Percentiles rank a stretch among this genome's conserved stretches.
Evolutionary conservation across 2,888 invertebrate genomes (phyloP).

Genomic region (Sphaerolaimus hirsutus): DNA sequence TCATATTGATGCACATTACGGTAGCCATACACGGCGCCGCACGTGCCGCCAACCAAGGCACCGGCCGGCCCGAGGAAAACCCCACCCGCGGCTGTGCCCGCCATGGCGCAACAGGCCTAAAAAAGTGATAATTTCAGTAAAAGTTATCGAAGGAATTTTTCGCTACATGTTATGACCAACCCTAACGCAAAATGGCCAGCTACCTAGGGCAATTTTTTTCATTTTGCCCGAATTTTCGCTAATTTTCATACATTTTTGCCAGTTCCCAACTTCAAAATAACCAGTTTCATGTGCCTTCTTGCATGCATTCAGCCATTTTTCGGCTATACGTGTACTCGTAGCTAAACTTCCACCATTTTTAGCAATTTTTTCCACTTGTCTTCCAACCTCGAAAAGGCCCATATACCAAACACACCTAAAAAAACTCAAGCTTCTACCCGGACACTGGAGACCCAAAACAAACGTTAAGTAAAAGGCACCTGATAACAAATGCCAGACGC

Average conservation of each 20-base stretch:
- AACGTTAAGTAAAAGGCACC: neutral
- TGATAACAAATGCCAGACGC: constrained; percentile 3
- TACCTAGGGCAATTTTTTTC: too few relatives aligned
- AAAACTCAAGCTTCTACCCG: neutral
- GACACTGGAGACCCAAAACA: neutral
- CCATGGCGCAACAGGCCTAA: constrained; percentile 2
- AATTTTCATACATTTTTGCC: neutral
- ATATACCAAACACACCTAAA: neutral
- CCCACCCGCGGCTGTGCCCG: constrained; percentile 4
- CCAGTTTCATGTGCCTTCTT: too few relatives aligned
- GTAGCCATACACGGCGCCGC: constrained; percentile 1
- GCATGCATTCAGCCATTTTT: neutral
- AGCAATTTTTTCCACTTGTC: too few relatives aligned
- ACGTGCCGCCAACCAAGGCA: constrained; percentile 2
- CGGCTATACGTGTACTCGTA: neutral
- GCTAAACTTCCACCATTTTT: too few relatives aligned
- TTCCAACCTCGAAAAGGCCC: neutral
- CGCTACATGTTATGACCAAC: neutral
- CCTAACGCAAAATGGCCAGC: neutral
- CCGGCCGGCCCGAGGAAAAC: constrained; percentile 5
- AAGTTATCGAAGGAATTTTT: neutral
- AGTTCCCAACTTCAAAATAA: too few relatives aligned
- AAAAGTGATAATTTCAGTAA: neutral
- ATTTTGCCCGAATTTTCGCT: too few relatives aligned
- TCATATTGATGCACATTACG: too few relatives aligned